Evolutionary conservation across 2,797 vertebrate genomes (phyloP), one percentile per base, ranked within the genome.

Genomic region (Tauraco hartlaubi): DNA sequence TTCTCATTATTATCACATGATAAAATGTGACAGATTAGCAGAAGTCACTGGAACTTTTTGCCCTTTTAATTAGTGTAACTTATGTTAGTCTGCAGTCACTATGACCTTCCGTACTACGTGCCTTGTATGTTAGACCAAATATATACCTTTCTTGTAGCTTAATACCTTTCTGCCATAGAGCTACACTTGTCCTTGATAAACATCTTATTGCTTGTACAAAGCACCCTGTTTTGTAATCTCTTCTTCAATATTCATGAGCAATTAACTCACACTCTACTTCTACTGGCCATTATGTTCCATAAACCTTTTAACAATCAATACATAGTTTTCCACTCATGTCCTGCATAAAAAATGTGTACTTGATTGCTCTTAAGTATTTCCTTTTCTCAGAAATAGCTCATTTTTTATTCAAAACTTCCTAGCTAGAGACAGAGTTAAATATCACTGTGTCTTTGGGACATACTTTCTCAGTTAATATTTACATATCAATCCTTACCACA

Each of bases 351-450:
- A 68, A 88, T 80, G 56, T 22, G 16, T 78, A 88, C 63, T 64
- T 74, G 58, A 94, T 94, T 94, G 85, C 87, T 88, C 37, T 77
- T 90, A 88, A 90, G 66, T 75, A 23, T 86, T 93, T 90, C 52
- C n/a, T 78, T 90, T 95, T 75, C 89, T 69, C 54, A 73, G 88
- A 94, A 95, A 58, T 75, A 48, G 59, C 59, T 96, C 74, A 94
- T 96, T 94, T 95, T 92, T 94, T 49, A 97, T 96, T 97, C 74
- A 91, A 62, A 66, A 44, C 74, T 89, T 96, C 90, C 80, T 76
- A 69, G 33, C 63, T 72, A 59, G 46, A 67, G 71, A 86, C 22
- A 41, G 26, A 28, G 19, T 89, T 81, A 80, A 80, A 68, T 88
- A 66, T 35, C 77, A 55, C 43, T 69, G 31, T 56, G 95, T 64